phyloP scores from a whole-genome alignment of 2,888 invertebrate genomes.

The Fragum fragum region DNA sequence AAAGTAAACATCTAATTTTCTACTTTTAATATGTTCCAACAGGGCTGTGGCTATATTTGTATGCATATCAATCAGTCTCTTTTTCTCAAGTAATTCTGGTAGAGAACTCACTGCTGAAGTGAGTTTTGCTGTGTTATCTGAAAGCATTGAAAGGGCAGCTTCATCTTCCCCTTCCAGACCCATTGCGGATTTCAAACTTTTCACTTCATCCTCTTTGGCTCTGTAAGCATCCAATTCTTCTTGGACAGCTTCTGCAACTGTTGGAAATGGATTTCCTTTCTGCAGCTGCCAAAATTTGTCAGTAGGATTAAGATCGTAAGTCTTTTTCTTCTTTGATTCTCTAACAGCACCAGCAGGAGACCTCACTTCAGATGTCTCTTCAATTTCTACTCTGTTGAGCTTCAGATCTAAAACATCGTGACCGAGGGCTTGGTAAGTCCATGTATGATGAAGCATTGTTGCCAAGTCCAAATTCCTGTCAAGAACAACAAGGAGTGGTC shows the following conservation, averaged over 20 bases:
- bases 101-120: slow-evolving; percentile 97
- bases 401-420: slow-evolving; percentile 98
- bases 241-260: slow-evolving; percentile 99
- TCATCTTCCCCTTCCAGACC: slow-evolving; percentile 96
- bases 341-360: slow-evolving; percentile 81
- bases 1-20: slow-evolving; percentile 98
- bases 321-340: slow-evolving; percentile 90
- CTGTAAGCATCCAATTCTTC: slow-evolving; percentile 98
- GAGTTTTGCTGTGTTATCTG: slow-evolving; percentile 89
- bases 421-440: slow-evolving; percentile 99
- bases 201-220: slow-evolving; percentile 98
- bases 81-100: slow-evolving; percentile 98
- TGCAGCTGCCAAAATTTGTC: slow-evolving; percentile 98
- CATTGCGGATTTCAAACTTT: slow-evolving; percentile 97
- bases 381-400: slow-evolving; percentile 93
- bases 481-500: slow-evolving; percentile 96
- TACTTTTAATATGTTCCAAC: slow-evolving; percentile 89
- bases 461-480: slow-evolving; percentile 99
- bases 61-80: slow-evolving; percentile 99
- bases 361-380: slow-evolving; percentile 88
- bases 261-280: slow-evolving; percentile 92
- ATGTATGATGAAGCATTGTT: slow-evolving; percentile 99
- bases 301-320: slow-evolving; percentile 95
- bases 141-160: slow-evolving; percentile 91
- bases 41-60: slow-evolving; percentile 97